Conservation (phyloP, 2,888 invertebrate genomes). For the Diloba caeruleocephala region DNA sequence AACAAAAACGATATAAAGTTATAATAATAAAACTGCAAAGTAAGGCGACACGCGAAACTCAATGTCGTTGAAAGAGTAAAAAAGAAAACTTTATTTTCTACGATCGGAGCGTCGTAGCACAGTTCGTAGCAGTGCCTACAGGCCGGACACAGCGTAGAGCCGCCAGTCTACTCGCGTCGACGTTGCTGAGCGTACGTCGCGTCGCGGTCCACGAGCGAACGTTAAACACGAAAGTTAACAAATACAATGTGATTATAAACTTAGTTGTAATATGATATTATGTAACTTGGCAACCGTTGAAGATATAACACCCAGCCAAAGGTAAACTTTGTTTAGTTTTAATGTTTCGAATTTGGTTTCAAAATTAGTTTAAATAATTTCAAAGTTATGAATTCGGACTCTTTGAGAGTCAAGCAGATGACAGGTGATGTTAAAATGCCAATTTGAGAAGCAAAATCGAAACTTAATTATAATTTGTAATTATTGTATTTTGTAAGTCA, state of each 20-base stretch:
- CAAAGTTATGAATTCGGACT: slow-evolving; percentile 4
- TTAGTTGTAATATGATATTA: slow-evolving; percentile 57
- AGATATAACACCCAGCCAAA: slow-evolving; percentile 44
- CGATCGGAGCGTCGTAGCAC: slow-evolving; percentile 29
- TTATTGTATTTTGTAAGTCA: slow-evolving; percentile 7
- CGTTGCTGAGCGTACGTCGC: slow-evolving; percentile 57
- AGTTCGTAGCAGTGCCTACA: slow-evolving; percentile 39
- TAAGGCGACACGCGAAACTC: slow-evolving; percentile 17
- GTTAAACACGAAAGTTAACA: slow-evolving; percentile 64
- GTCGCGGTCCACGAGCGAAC: slow-evolving; percentile 37
- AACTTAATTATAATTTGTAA: slow-evolving; percentile 26
- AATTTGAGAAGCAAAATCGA: slow-evolving; percentile 28
- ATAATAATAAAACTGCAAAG: slow-evolving; percentile 22
- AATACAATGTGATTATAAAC: slow-evolving; percentile 64
- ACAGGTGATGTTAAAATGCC: slow-evolving; percentile 17
- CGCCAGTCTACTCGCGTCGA: slow-evolving; percentile 64
- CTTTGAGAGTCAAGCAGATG: slow-evolving; percentile 26
- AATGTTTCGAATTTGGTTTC: neutral
- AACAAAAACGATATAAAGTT: slow-evolving; percentile 13
- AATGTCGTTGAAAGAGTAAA: slow-evolving; percentile 18
- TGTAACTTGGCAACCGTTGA: slow-evolving; percentile 48
- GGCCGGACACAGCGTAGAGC: slow-evolving; percentile 38
- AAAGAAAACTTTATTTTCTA: slow-evolving; percentile 38
- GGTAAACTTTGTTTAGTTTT: slow-evolving; percentile 44
- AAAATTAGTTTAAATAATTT: slow-evolving; percentile 5